Percentiles rank a stretch among this genome's conserved stretches.
These are phyloP conservation scores for Oncorhynchus gorbuscha DNA, from an alignment of 2,113 vertebrate genomes.

Conservation along the genomic window DNA sequence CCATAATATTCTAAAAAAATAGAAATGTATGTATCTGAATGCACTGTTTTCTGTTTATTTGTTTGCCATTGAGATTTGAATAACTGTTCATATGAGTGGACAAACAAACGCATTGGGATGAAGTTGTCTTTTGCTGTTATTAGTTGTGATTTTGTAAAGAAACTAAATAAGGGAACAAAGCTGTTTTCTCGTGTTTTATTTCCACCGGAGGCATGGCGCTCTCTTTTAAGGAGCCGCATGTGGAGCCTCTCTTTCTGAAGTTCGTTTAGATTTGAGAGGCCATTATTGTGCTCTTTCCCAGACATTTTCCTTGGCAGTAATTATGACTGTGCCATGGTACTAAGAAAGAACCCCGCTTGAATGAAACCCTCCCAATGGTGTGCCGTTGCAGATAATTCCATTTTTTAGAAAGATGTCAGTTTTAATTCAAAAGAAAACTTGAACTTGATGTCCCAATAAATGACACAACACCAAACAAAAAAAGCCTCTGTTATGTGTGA, in stretches of 20 bases:
- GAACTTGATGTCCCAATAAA: slow-evolving; percentile 36
- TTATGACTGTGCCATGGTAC: slow-evolving; percentile 40
- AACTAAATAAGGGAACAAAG: slow-evolving; percentile 11
- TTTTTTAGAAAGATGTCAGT: slow-evolving; percentile 42
- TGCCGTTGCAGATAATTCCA: slow-evolving; percentile 28
- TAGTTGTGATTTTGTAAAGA: slow-evolving; percentile 35
- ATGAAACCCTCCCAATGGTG: slow-evolving; percentile 31
- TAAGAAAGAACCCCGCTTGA: slow-evolving; percentile 22
- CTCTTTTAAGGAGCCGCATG: slow-evolving; percentile 62
- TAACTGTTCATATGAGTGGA: slow-evolving; percentile 11
- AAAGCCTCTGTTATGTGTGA: slow-evolving; percentile 42
- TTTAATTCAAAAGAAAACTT: slow-evolving; percentile 51
- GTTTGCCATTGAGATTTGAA: no score
- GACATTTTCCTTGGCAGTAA: slow-evolving; percentile 41
- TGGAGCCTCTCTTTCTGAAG: slow-evolving; percentile 60
- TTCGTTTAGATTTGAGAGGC: slow-evolving; percentile 66
- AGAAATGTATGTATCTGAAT: no score
- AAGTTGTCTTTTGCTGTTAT: slow-evolving; percentile 47
- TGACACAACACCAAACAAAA: slow-evolving; percentile 50
- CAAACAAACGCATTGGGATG: slow-evolving; percentile 25
- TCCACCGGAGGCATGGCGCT: slow-evolving; percentile 53
- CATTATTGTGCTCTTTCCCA: slow-evolving; percentile 29
- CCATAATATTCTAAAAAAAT: no score
- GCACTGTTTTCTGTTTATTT: no score
- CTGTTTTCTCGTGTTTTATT: slow-evolving; percentile 50